phyloP scores from a whole-genome alignment of 1,140 invertebrate genomes.

The Aricia agestis region DNA sequence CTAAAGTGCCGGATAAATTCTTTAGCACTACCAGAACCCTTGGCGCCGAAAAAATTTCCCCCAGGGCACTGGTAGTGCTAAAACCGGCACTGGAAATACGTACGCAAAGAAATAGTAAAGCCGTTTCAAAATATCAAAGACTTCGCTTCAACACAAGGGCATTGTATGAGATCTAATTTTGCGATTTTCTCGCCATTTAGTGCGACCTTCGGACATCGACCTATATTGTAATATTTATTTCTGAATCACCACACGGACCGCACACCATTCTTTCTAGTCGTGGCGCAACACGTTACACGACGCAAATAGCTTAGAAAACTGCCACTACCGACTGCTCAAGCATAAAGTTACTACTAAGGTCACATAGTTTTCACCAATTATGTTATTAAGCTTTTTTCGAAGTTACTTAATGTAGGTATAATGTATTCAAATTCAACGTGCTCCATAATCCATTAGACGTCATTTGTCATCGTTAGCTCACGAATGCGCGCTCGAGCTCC shows the following conservation, averaged over 20 bases:
- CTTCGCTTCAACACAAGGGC: not conserved
- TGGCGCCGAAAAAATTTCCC: too few species aligned
- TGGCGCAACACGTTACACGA: slow-evolving; percentile 5
- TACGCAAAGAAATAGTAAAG: not conserved
- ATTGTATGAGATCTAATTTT: slow-evolving; percentile 1
- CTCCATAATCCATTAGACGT: too few species aligned
- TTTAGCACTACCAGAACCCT: too few species aligned
- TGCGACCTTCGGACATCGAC: not conserved
- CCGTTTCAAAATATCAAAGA: not conserved
- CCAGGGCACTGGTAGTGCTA: too few species aligned
- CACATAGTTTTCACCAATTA: slow-evolving; percentile 4
- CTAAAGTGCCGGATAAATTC: too few species aligned
- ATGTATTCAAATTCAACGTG: too few species aligned
- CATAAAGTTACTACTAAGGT: slow-evolving; percentile 1
- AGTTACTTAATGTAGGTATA: too few species aligned
- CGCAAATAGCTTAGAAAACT: slow-evolving; percentile 4
- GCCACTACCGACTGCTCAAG: not conserved
- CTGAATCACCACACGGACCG: not conserved
- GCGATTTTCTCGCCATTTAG: slow-evolving; percentile 4
- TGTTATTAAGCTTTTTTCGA: slow-evolving; percentile 1
- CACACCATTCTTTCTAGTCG: not conserved
- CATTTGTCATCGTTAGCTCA: too few species aligned
- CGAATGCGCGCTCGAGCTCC: too few species aligned
- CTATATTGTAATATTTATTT: not conserved
- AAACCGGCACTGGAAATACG: too few species aligned